phyloP scores from a whole-genome alignment of 2,888 invertebrate genomes.

The Pheosia gnoma region DNA sequence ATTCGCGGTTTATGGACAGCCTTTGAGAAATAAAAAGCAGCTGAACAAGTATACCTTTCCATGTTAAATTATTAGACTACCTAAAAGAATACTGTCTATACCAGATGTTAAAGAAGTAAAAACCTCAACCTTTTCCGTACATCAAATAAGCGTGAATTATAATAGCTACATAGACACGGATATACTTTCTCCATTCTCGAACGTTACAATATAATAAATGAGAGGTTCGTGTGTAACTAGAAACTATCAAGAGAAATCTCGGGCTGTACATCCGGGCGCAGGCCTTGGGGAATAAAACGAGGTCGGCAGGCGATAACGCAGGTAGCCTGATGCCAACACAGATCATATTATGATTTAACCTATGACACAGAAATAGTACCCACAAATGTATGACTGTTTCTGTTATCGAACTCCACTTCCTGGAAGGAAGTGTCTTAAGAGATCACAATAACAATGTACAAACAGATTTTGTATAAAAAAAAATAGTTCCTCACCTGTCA shows the following conservation, averaged over 20 bases:
- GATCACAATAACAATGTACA: constrained; percentile 26
- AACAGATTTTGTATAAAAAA: constrained; percentile 22
- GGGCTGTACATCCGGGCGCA: constrained; percentile 63
- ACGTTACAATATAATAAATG: constrained; percentile 47
- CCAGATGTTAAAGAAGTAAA: not conserved
- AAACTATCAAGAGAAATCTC: constrained; percentile 74
- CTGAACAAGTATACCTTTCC: constrained; percentile 4
- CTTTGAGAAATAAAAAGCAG: constrained; percentile 48
- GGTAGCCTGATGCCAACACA: constrained; percentile 48
- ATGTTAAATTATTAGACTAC: constrained; percentile 14
- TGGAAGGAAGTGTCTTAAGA: constrained; percentile 24
- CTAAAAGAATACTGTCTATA: constrained; percentile 33
- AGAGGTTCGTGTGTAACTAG: constrained; percentile 62
- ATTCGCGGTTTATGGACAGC: constrained; percentile 19
- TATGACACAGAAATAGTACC: constrained; percentile 12
- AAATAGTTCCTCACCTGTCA: constrained; percentile 34
- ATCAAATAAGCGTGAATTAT: not conserved
- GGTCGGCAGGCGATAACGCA: constrained; percentile 54
- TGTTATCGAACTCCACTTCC: constrained; percentile 21
- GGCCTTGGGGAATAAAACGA: constrained; percentile 67
- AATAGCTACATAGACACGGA: not conserved
- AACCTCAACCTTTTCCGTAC: not conserved
- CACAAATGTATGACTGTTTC: constrained; percentile 6
- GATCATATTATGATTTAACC: constrained; percentile 1
- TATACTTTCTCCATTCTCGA: constrained; percentile 56